Evolutionary conservation across 2,888 invertebrate genomes (phyloP).

Genomic region (Allacma fusca): DNA sequence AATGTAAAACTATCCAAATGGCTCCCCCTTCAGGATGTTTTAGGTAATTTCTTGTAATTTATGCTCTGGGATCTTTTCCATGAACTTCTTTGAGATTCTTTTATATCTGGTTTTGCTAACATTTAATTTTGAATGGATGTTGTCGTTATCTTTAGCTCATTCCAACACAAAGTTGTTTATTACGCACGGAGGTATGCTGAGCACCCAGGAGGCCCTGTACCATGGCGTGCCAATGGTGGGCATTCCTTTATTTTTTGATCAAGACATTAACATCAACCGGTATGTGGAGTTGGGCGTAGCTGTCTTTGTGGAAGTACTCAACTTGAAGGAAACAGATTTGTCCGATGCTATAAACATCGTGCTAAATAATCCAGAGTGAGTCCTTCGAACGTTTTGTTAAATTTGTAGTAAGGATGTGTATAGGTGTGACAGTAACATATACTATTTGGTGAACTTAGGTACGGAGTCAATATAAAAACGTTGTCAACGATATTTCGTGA

Average conservation of each 20-base stretch:
- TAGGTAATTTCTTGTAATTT: slow-evolving; percentile 7
- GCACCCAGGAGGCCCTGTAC: slow-evolving; percentile 29
- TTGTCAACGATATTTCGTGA: background rate
- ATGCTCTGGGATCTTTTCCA: background rate
- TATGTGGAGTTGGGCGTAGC: slow-evolving; percentile 70
- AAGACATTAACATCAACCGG: slow-evolving; percentile 70
- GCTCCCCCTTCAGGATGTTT: slow-evolving; percentile 33
- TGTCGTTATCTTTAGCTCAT: slow-evolving; percentile 32
- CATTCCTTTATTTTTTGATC: background rate
- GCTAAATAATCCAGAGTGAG: background rate
- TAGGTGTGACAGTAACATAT: too few relatives aligned
- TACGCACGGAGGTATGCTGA: slow-evolving; percentile 34
- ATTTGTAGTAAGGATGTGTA: too few relatives aligned
- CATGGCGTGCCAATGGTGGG: slow-evolving; percentile 31
- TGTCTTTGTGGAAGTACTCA: slow-evolving; percentile 66
- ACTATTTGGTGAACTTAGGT: too few relatives aligned
- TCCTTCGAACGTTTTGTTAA: background rate
- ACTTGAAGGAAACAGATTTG: slow-evolving; percentile 64
- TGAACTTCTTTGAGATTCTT: too few relatives aligned
- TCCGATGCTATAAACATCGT: slow-evolving; percentile 51
- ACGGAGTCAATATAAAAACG: background rate
- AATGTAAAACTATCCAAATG: slow-evolving; percentile 22
- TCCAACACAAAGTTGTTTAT: slow-evolving; percentile 31
- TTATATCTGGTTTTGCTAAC: too few relatives aligned
- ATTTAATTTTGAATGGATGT: too few relatives aligned